A percentile compares a stretch with the other conserved stretches of the same genome.
Evolutionary conservation across 2,888 invertebrate genomes (phyloP).

Genomic region (Caenorhabditis virilis): DNA sequence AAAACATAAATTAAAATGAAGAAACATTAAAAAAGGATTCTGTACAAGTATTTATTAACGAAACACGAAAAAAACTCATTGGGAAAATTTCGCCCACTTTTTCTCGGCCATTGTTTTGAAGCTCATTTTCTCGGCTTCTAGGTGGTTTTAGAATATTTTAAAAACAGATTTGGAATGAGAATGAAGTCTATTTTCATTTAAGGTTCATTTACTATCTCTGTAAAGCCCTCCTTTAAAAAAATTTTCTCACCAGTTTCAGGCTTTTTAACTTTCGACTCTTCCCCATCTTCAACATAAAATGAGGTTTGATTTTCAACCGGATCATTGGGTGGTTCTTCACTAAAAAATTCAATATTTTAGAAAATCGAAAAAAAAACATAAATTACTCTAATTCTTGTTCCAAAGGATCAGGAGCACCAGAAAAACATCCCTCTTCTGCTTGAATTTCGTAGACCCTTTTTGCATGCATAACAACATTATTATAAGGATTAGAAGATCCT

Average conservation of each 20-base stretch:
- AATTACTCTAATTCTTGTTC: slow-evolving; percentile 34
- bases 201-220: too few species aligned
- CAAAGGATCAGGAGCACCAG: slow-evolving; percentile 32
- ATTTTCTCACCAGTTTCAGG: slow-evolving; percentile 27
- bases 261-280: slow-evolving; percentile 26
- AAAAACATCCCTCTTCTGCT: slow-evolving; percentile 52
- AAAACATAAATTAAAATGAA: too few species aligned
- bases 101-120: too few species aligned
- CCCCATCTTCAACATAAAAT: slow-evolving; percentile 7
- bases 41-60: too few species aligned
- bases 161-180: too few species aligned
- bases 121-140: too few species aligned
- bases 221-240: too few species aligned
- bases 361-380: neutral
- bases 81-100: too few species aligned
- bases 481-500: slow-evolving; percentile 30
- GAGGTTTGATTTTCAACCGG: neutral
- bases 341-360: neutral
- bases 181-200: too few species aligned
- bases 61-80: too few species aligned
- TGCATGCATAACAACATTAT: slow-evolving; percentile 51
- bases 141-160: too few species aligned
- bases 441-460: slow-evolving; percentile 54
- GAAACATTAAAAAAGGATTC: too few species aligned
- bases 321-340: neutral